These are phyloP conservation scores for Steinernema khuongi DNA, from an alignment of 1,140 invertebrate genomes.

Conservation along the genomic window DNA sequence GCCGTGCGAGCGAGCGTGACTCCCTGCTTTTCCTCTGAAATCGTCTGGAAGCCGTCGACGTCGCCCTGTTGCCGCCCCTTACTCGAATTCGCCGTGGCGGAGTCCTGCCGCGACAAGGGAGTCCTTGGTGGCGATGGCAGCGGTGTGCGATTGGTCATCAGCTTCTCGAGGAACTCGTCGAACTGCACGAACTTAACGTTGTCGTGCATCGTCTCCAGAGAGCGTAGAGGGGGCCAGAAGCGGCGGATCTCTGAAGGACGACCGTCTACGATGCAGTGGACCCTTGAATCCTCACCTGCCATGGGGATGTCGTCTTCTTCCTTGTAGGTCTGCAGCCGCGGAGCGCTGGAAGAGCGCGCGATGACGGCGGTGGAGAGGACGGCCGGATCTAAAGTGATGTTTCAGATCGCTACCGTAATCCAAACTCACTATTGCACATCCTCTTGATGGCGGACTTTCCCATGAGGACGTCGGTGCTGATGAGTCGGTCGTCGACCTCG, in stretches of 20 bases:
- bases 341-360: constrained; percentile 52
- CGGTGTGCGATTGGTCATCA: constrained; percentile 48
- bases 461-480: constrained; percentile 53
- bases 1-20: not conserved
- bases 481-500: constrained; percentile 52
- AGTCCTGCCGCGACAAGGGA: constrained; percentile 35
- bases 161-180: constrained; percentile 48
- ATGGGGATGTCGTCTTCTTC: constrained; percentile 51
- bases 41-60: not conserved
- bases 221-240: constrained; percentile 56
- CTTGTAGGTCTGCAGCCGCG: constrained; percentile 55
- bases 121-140: constrained; percentile 54
- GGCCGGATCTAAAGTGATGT: constrained; percentile 38
- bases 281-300: constrained; percentile 25
- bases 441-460: constrained; percentile 45
- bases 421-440: constrained; percentile 36
- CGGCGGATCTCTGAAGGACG: constrained; percentile 50
- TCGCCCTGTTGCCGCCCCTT: not conserved
- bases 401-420: constrained; percentile 30
- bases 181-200: constrained; percentile 46
- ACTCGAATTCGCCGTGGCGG: not conserved
- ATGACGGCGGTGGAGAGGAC: constrained; percentile 56
- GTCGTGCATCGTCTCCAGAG: constrained; percentile 56
- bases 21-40: not conserved
- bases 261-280: not conserved